Base-by-base conservation (phyloP, 1,140 invertebrate genomes). In the Subanguina moxae region DNA sequence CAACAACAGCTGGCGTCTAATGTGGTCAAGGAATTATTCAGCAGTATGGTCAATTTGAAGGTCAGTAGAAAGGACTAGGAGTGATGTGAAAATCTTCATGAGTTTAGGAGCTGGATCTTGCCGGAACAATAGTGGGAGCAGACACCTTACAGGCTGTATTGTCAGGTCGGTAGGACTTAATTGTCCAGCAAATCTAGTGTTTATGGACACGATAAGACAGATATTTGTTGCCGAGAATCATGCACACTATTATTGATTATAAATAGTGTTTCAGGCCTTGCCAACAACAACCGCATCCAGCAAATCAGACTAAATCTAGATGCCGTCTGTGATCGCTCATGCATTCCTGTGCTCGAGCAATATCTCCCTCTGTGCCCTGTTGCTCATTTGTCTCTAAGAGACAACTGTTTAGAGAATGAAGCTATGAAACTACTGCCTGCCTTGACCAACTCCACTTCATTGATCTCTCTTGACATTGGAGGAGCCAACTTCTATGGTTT, bases 71-170 rank as follows among this genome's bases (percentile, higher is more conserved):
- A 38, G 32, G 32, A 38, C 32, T 38, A n/a, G n/a, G n/a, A n/a
- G n/a, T n/a, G n/a, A n/a, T n/a, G n/a, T n/a, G n/a, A n/a, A n/a
- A n/a, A n/a, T n/a, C n/a, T n/a, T n/a, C n/a, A n/a, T n/a, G n/a
- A n/a, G n/a, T n/a, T 38, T 38, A 38, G 32, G 32, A 38, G 28
- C 46, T 80, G 1, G 30, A 68, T 17, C 57, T 80, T 3, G 46
- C 70, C 27, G 73, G 74, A 8, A 80, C 80, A 32, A 42, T 43
- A n/a, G 21, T 82, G 30, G 68, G 68, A 8, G 32, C 67, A 1
- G 80, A 80, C 61, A 52, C 75, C 9, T 65, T 82, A 42, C 68
- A 76, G 56, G 78, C 67, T 30, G 82, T 78, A 43, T 72, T 80
- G 30, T 56, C 64, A 30, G 78, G 76, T 64, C 23, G 45, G 13